Evolutionary conservation across 2,888 invertebrate species (phyloP), one percentile per base, ranked within the genome.

Genomic region (Flexamia atlantica): DNA sequence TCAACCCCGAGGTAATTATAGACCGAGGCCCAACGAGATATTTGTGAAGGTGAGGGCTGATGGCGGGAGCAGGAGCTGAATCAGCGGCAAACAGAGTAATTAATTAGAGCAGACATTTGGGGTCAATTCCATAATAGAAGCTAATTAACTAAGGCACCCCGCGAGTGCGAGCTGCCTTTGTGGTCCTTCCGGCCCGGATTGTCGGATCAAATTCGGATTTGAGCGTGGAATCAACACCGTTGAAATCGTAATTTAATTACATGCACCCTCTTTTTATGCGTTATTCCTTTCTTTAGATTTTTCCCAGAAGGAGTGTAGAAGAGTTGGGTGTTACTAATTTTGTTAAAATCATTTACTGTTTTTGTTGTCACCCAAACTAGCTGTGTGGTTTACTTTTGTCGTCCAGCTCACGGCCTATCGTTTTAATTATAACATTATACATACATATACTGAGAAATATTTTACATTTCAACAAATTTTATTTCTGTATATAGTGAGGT

Each of bases 201-300:
- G 40, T 74, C 20, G 42, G 76, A 76, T 76, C 42, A 76, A 74
- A 42, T 10, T 46, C 40, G 28, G 76, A 76, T 42, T 76, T 20
- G 53, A 25, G 14, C 79, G 79, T 79, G 79, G 79, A 79, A 57
- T 79, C 79, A 57, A 79, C 79, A 79, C 79, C 79, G 79, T 79
- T 53, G 57, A 79, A 64, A 79, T 79, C 36, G 7, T 79, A 79
- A 79, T 79, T 79, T 57, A 79, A 79, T 79, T 50, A 79, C 46
- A 50, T 79, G 57, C 36, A 32, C 76, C 53, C 76, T 57, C 76
- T 79, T 36, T 79, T 79, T 79, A 72, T 64, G 14, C 0, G 25
- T 28, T 14, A 64, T 64, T 64, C 64, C 3, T 57, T 57, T 23
- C 9, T 36, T 9, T 36, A 7, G 5, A 36, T 36, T 57, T 57